A percentile compares a stretch with the other conserved stretches of the same genome.
Conservation (phyloP, 1,140 invertebrate species). For the Trinorchestia longiramus region DNA sequence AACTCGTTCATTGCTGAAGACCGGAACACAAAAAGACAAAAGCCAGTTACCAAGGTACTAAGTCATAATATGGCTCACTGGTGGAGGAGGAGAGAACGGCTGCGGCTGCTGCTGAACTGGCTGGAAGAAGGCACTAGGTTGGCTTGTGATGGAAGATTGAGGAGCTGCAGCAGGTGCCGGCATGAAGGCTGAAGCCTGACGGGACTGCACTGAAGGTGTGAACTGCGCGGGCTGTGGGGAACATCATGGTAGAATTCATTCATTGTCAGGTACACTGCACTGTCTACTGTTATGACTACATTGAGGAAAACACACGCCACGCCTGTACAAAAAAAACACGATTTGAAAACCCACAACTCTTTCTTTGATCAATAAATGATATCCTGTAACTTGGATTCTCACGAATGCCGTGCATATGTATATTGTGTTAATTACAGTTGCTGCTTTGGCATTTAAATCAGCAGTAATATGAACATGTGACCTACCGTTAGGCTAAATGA, state of each 20-base stretch:
- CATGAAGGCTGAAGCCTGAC: conserved; percentile 57
- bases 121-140: conserved; percentile 55
- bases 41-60: no score
- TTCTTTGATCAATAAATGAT: neutral
- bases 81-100: conserved; percentile 39
- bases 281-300: neutral
- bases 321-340: neutral
- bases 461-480: neutral
- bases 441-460: neutral
- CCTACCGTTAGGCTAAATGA: neutral
- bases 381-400: no score
- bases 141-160: neutral
- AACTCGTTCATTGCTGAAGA: no score
- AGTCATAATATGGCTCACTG: neutral
- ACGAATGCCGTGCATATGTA: no score
- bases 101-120: conserved; percentile 53
- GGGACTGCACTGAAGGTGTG: conserved; percentile 65
- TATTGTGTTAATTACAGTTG: neutral
- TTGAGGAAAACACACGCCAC: neutral
- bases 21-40: neutral
- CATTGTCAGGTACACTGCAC: neutral
- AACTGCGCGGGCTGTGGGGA: conserved; percentile 66
- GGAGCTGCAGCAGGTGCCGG: neutral
- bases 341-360: neutral
- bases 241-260: neutral